These are phyloP conservation scores for Paramisgurnus dabryanus DNA, from an alignment of 2,113 vertebrate species.

Conservation along the genomic window DNA sequence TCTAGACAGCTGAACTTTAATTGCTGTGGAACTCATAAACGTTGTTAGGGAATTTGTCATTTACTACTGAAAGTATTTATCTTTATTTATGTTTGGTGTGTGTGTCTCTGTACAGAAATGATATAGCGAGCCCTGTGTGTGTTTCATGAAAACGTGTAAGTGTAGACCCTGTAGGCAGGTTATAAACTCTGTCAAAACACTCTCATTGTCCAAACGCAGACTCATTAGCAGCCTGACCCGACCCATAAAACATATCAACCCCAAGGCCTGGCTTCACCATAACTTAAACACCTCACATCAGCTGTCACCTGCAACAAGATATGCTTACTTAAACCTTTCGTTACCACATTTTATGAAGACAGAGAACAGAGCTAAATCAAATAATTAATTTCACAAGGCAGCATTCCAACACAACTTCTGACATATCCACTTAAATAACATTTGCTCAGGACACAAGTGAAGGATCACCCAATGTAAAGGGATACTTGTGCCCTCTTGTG, in stretches of 20 bases:
- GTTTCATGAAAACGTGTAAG: slow-evolving; percentile 6
- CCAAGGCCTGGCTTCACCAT: slow-evolving; percentile 1
- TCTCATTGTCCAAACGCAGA: slow-evolving; percentile 38
- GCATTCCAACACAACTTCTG: not conserved
- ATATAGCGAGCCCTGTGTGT: slow-evolving; percentile 17
- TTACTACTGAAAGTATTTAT: too few relatives aligned
- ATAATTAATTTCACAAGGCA: not conserved
- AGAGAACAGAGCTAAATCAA: not conserved
- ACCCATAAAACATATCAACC: slow-evolving; percentile 36
- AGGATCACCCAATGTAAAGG: not conserved
- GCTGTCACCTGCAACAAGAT: slow-evolving; percentile 14
- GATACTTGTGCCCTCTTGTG: slow-evolving; percentile 62
- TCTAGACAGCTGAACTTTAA: too few relatives aligned
- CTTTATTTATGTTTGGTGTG: not conserved
- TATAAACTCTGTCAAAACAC: slow-evolving; percentile 38
- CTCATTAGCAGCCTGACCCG: slow-evolving; percentile 40
- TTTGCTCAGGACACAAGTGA: not conserved
- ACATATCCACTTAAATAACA: not conserved
- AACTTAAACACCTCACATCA: slow-evolving; percentile 11
- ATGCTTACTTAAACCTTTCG: not conserved
- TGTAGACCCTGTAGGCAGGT: not conserved
- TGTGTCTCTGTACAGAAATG: not conserved
- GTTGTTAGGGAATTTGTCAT: too few relatives aligned
- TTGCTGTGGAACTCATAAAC: too few relatives aligned
- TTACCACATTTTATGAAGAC: not conserved